phyloP scores from a whole-genome alignment of 2,797 vertebrate genomes.

The Clarias pachynema region DNA sequence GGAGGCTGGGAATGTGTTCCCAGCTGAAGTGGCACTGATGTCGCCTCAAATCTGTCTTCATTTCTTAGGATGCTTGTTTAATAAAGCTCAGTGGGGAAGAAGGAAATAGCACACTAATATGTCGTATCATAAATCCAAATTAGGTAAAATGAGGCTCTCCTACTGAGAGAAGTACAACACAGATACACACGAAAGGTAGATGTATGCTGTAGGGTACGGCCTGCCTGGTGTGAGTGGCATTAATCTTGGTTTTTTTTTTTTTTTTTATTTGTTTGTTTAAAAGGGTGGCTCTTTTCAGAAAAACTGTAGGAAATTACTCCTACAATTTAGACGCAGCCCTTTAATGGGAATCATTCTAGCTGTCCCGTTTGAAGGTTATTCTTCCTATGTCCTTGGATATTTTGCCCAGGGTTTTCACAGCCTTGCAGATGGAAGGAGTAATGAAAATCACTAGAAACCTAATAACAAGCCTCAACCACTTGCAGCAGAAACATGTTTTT shows the following conservation, averaged over 20 bases:
- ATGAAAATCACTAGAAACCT: conserved; percentile 4
- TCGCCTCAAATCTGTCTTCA: conserved; percentile 72
- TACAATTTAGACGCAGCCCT: background rate
- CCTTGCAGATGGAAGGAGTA: conserved; percentile 9
- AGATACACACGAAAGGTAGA: background rate
- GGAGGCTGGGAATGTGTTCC: conserved; percentile 53
- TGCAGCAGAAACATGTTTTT: background rate
- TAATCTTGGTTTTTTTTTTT: background rate
- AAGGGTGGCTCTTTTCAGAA: background rate
- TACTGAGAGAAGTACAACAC: conserved; percentile 32
- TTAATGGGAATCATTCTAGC: conserved; percentile 9
- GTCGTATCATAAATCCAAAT: conserved; percentile 73
- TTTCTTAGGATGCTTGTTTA: conserved; percentile 67
- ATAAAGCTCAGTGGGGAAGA: conserved; percentile 70
- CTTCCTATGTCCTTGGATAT: conserved; percentile 2
- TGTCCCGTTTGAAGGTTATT: background rate
- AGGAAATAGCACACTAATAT: conserved; percentile 56
- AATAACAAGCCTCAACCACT: background rate
- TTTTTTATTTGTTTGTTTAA: conserved; percentile 5
- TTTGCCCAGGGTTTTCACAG: conserved; percentile 29
- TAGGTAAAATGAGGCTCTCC: conserved; percentile 61
- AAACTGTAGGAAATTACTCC: background rate
- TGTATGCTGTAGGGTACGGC: background rate
- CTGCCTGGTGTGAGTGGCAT: background rate
- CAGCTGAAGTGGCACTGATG: conserved; percentile 57